Evolutionary conservation across 2,888 invertebrate species (phyloP).

Genomic region (Cephus rjabovi): DNA sequence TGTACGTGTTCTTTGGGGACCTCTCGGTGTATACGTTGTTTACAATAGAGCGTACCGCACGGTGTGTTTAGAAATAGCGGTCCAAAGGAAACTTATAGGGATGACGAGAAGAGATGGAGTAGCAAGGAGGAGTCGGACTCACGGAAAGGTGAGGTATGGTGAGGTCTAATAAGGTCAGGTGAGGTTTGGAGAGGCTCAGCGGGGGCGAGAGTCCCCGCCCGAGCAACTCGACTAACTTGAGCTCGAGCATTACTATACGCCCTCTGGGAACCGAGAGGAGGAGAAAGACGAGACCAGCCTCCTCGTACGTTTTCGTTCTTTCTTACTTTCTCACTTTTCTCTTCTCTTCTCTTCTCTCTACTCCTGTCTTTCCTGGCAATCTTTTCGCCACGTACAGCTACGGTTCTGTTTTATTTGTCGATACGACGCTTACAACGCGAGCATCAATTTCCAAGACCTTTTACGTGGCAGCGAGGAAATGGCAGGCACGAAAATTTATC

Average conservation of each 20-base stretch:
- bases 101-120: not conserved
- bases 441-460: conserved; percentile 9
- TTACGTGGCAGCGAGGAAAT: conserved; percentile 51
- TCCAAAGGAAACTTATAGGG: no score
- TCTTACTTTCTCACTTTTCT: conserved; percentile 30
- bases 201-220: conserved; percentile 43
- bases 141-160: conserved; percentile 8
- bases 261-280: conserved; percentile 60
- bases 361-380: conserved; percentile 7
- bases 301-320: conserved; percentile 49
- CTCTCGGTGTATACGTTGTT: no score
- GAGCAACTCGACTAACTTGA: conserved; percentile 45
- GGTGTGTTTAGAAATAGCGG: no score
- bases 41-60: no score
- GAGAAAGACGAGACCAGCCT: conserved; percentile 64
- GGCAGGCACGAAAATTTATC: conserved; percentile 49
- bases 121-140: not conserved
- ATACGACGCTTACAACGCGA: not conserved
- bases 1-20: no score
- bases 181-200: conserved; percentile 29
- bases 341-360: conserved; percentile 22
- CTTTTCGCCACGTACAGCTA: not conserved
- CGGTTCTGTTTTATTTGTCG: not conserved
- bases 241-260: conserved; percentile 63
- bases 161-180: conserved; percentile 19